These are phyloP conservation scores for Drosophila nr. perissopoda DNA, from an alignment of 2,888 invertebrate species.

Conservation along the genomic window DNA sequence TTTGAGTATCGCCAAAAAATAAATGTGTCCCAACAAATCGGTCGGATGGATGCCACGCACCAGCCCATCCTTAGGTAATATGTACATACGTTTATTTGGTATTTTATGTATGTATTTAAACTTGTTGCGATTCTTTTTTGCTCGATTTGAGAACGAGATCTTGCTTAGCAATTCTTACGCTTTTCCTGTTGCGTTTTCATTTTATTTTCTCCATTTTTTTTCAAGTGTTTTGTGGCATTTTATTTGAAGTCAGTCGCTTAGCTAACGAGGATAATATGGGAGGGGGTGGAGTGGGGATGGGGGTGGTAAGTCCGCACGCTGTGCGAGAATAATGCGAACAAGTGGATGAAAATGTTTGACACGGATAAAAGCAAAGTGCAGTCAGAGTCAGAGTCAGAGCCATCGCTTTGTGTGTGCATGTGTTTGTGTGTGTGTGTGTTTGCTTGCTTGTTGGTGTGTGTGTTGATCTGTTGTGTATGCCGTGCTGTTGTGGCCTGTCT, in stretches of 20 bases:
- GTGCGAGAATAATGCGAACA: slow-evolving; percentile 72
- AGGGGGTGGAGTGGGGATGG: neutral
- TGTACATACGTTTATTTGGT: neutral
- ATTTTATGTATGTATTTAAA: slow-evolving; percentile 13
- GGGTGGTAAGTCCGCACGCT: slow-evolving; percentile 38
- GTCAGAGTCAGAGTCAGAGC: slow-evolving; percentile 39
- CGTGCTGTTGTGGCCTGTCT: slow-evolving; percentile 73
- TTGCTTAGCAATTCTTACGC: slow-evolving; percentile 13
- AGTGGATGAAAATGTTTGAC: slow-evolving; percentile 81
- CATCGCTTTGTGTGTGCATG: neutral
- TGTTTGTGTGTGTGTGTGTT: slow-evolving; percentile 1
- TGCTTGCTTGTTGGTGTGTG: slow-evolving; percentile 5
- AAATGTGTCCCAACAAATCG: slow-evolving; percentile 39
- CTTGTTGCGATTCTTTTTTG: slow-evolving; percentile 73
- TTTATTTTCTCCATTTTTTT: slow-evolving; percentile 10
- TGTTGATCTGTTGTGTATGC: slow-evolving; percentile 51
- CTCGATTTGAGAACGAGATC: slow-evolving; percentile 64
- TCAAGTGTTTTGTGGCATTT: slow-evolving; percentile 44
- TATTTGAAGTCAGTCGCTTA: slow-evolving; percentile 65
- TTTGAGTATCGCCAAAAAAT: slow-evolving; percentile 62
- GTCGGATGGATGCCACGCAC: slow-evolving; percentile 6
- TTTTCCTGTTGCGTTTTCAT: slow-evolving; percentile 3
- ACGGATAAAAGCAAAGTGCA: slow-evolving; percentile 73
- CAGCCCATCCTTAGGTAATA: neutral
- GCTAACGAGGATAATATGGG: neutral